Conservation (phyloP, 2,113 vertebrate genomes). For the Corythaeola cristata region DNA sequence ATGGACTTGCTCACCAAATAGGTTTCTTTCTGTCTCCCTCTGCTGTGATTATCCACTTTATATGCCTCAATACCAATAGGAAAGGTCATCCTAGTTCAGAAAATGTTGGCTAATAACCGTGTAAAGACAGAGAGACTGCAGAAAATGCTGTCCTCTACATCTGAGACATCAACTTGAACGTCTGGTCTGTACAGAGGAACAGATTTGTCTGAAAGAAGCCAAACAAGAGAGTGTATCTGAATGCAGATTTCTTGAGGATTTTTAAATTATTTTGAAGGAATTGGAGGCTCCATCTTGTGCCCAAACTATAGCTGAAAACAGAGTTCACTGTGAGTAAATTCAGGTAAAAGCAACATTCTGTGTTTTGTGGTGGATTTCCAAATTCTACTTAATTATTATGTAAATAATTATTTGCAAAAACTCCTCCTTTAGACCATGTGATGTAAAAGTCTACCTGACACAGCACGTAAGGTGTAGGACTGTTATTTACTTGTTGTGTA, state of each 20-base stretch:
- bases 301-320: neutral
- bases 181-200: neutral
- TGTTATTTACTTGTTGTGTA: neutral
- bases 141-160: neutral
- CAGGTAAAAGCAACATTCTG: neutral
- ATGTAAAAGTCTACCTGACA: neutral
- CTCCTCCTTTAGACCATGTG: neutral
- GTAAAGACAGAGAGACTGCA: neutral
- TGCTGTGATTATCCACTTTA: neutral
- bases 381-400: neutral
- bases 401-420: neutral
- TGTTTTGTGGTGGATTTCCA: neutral
- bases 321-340: neutral
- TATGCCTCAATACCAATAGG: neutral
- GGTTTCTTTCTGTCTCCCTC: neutral
- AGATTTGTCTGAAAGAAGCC: neutral
- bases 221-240: neutral
- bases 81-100: constrained; percentile 8
- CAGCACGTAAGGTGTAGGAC: neutral
- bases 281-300: neutral
- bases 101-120: neutral
- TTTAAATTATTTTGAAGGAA: neutral
- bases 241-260: neutral
- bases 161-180: neutral
- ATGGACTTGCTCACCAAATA: neutral